Base-by-base conservation (phyloP, 2,113 vertebrate species). In the Ictalurus punctatus region DNA sequence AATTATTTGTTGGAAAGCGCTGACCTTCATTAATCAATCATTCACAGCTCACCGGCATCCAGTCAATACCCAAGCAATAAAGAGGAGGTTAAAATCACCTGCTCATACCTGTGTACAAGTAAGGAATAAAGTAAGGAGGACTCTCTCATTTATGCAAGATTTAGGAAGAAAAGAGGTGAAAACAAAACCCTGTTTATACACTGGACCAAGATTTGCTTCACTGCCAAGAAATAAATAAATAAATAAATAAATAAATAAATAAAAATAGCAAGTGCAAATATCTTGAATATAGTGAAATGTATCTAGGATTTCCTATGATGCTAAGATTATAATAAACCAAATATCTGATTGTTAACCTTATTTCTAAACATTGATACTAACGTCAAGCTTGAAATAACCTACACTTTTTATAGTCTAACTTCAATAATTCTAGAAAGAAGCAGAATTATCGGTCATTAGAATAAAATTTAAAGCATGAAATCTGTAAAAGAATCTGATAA, bases 1-100 rank as follows among this genome's bases (percentile, higher is more conserved):
- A 90, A 90, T 87, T 87, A 86, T 74, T 73, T 86, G 86, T 87
- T 83, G 63, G 79, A 81, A 87, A 40, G 73, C 85, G 61, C 2
- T 44, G 76, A 37, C 48, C 34, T 81, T 90, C 84, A 88, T 82
- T 83, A 85, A 80, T 89, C 86, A 85, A 78, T 87, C 80, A 71
- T 85, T 84, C 76, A 30, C 61, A 74, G 80, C 74, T 74, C 69
- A 30, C 40, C 37, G 30, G 44, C 23, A 37, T 58, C 30, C 40
- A 37, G 48, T 83, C 82, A 14, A 56, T 73, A 71, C 54, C 86
- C 58, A 85, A 37, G 63, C 40, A 84, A 89, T 17, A 19, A 17
- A 85, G 17, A n/a, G 8, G 56, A 83, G 27, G 48, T 83, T 54
- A 65, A 69, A 44, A n/a, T 34, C 56, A 65, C 48, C 58, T 88